Evolutionary conservation across 2,113 vertebrate genomes (phyloP).

Genomic region (Orycteropus afer): DNA sequence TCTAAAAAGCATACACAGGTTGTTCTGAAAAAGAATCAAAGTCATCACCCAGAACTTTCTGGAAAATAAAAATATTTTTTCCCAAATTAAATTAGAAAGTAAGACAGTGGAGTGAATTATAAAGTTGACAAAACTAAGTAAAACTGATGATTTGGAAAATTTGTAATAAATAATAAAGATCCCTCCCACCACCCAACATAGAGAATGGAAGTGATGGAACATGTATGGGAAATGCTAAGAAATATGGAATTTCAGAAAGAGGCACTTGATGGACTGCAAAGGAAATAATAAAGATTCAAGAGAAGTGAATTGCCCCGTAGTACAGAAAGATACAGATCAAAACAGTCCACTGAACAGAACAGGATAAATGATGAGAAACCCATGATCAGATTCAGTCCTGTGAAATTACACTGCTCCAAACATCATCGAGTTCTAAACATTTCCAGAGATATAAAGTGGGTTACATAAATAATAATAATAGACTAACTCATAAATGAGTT

Average conservation of each 20-base stretch:
- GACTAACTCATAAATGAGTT: background rate
- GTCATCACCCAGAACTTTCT: background rate
- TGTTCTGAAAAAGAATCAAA: background rate
- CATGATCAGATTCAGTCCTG: background rate
- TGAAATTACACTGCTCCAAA: background rate
- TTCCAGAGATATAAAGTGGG: background rate
- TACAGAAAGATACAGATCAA: too few relatives aligned
- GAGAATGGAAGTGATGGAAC: background rate
- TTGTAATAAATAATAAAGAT: background rate
- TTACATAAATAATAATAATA: background rate
- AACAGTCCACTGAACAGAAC: rapidly evolving
- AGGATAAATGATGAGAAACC: background rate
- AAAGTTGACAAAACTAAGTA: background rate
- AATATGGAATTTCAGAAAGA: background rate
- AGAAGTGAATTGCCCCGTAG: rapidly evolving
- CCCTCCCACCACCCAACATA: rapidly evolving
- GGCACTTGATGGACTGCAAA: background rate
- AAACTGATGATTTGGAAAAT: background rate
- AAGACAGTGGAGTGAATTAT: background rate
- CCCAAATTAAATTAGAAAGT: background rate
- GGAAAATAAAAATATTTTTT: background rate
- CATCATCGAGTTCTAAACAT: background rate
- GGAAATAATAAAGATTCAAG: background rate
- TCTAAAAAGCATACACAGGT: background rate
- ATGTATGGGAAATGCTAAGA: background rate